These are phyloP conservation scores for Isichthys henryi DNA, from an alignment of 2,113 vertebrate species.

Conservation along the genomic window DNA sequence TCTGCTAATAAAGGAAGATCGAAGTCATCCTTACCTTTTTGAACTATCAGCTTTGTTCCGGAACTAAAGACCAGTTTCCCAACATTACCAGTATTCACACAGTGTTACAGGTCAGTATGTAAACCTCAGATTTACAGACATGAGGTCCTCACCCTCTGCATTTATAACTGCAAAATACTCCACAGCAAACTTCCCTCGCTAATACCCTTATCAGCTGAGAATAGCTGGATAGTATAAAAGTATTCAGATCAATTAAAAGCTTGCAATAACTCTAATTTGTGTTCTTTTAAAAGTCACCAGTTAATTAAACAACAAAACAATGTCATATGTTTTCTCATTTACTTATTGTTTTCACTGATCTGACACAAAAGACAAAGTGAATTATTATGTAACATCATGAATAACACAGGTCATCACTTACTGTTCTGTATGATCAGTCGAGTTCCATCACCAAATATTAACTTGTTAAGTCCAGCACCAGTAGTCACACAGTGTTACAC, in stretches of 20 bases:
- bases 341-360: not conserved
- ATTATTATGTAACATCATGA: no score
- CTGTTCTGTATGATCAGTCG: constrained; percentile 33
- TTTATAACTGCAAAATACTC: not conserved
- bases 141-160: not conserved
- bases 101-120: not conserved
- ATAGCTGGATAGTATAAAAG: not conserved
- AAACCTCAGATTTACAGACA: not conserved
- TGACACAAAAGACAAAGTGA: not conserved
- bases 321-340: not conserved
- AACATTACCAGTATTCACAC: constrained; percentile 8
- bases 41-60: not conserved
- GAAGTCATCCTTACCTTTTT: not conserved
- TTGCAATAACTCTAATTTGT: not conserved
- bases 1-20: not conserved
- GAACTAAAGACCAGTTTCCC: not conserved
- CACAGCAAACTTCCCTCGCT: not conserved
- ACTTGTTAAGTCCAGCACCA: not conserved
- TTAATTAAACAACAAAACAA: not conserved
- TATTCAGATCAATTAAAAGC: not conserved
- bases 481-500: not conserved
- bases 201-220: no score
- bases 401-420: not conserved
- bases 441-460: constrained; percentile 42
- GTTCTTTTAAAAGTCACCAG: not conserved